phyloP scores from a whole-genome alignment of 1,140 invertebrate genomes.

The Drosophila parvula region DNA sequence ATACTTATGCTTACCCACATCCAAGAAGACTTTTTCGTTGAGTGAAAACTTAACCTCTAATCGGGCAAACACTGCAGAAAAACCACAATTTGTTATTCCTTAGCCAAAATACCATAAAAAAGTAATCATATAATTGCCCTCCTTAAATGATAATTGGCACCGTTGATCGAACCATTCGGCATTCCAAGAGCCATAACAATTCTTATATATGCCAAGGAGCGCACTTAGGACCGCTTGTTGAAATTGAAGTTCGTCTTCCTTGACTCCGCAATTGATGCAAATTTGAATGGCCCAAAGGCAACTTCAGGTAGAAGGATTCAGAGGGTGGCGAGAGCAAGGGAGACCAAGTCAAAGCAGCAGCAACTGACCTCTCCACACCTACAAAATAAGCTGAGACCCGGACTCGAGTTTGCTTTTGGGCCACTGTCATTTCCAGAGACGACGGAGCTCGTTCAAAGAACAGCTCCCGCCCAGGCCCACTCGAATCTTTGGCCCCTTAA shows the following conservation, averaged over 20 bases:
- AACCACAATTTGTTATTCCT: not conserved
- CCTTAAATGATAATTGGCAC: slow-evolving; percentile 34
- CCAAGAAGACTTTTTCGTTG: too few species aligned
- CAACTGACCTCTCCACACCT: slow-evolving; percentile 60
- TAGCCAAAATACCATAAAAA: not conserved
- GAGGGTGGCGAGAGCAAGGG: not conserved
- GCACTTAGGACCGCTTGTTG: slow-evolving; percentile 15
- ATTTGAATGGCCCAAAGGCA: slow-evolving; percentile 34
- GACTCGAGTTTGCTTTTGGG: slow-evolving; percentile 49
- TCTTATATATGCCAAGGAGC: slow-evolving; percentile 19
- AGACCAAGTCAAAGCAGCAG: slow-evolving; percentile 20
- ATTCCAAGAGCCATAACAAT: slow-evolving; percentile 17
- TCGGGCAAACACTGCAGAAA: not conserved
- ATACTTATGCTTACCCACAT: too few species aligned
- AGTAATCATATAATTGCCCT: not conserved
- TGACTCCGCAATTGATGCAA: slow-evolving; percentile 56
- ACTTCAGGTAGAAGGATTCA: not conserved
- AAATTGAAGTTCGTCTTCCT: slow-evolving; percentile 32
- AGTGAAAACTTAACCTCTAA: not conserved
- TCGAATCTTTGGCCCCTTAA: slow-evolving; percentile 33
- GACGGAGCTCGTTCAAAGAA: slow-evolving; percentile 15
- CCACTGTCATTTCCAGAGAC: slow-evolving; percentile 57
- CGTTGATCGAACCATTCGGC: slow-evolving; percentile 11
- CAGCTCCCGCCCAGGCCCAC: slow-evolving; percentile 27
- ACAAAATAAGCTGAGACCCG: slow-evolving; percentile 27